Evolutionary conservation across 2,113 vertebrate species (phyloP), one percentile per base, ranked within the genome.

Genomic region (Echinops telfairi): DNA sequence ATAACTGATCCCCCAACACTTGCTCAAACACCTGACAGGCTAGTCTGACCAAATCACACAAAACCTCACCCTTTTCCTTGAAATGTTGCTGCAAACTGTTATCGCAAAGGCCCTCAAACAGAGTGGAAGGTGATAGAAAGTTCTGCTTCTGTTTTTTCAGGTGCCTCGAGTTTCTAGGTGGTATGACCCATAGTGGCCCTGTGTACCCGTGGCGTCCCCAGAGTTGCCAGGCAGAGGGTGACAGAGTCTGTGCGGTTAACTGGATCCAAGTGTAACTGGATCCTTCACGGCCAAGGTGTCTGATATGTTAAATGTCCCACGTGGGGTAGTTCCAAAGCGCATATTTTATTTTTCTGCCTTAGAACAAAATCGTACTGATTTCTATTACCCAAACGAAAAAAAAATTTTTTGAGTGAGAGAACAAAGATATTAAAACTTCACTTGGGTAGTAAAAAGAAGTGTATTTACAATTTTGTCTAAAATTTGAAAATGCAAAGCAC

Each of bases 21-120:
- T 85, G 57, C 33, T 58, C 29, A 70, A 64, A 43, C 6, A 66
- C 31, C 23, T 71, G 33, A 64, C 5, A 79, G n/a, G 4, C 23
- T 86, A 19, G 40, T 64, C 25, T 47, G 38, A 83, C 43, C 17
- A 90, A 81, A 80, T 40, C 25, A 86, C 6, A 78, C 12, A 91
- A 80, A 86, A 83, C 1, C 12, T 15, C 66, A 0, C 12, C 17
- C 2, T 70, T 93, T 71, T 47, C 20, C 36, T 57, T 80, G 16
- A 92, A 90, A 75, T 60, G 73, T 83, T 90, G 36, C 33, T 90
- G 27, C 8, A 81, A 89, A 91, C 12, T 64, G n/a, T 77, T 75
- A 89, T 29, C 60, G 14, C 58, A 53, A 53, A 53, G 47, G 47
- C 47, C 5, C 47, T 53, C 47, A 53, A 27, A 76, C 14, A 76